A percentile compares a stretch with the other conserved stretches of the same genome.
These are phyloP conservation scores for Artibeus lituratus DNA, from an alignment of 2,797 vertebrate genomes.

Conservation along the genomic window DNA sequence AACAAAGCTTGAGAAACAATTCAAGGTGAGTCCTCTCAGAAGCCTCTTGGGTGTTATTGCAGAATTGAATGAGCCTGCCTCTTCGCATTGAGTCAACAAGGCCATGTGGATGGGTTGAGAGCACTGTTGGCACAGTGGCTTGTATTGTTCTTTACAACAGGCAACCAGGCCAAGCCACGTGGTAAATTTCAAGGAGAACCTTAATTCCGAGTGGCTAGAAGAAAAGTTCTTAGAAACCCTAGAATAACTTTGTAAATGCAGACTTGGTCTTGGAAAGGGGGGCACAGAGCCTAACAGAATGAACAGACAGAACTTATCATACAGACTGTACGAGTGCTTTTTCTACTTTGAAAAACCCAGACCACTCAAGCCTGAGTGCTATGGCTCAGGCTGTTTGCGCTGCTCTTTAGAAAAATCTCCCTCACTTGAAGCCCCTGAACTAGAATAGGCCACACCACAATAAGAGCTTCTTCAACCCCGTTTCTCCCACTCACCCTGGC, in stretches of 20 bases:
- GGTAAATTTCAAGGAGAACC: slow-evolving; percentile 27
- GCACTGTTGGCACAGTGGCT: not conserved
- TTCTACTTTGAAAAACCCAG: slow-evolving; percentile 53
- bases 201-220: slow-evolving; percentile 18
- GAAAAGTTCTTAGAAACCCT: slow-evolving; percentile 61
- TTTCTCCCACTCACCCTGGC: slow-evolving; percentile 13
- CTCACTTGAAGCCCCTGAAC: slow-evolving; percentile 43
- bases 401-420: slow-evolving; percentile 1
- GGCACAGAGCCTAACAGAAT: slow-evolving; percentile 7
- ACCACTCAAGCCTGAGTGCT: slow-evolving; percentile 55
- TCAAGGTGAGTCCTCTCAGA: slow-evolving; percentile 87
- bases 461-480: slow-evolving; percentile 36
- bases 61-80: not conserved
- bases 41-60: not conserved
- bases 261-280: not conserved
- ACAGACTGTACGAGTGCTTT: slow-evolving; percentile 24
- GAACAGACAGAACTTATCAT: slow-evolving; percentile 37
- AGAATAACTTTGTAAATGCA: slow-evolving; percentile 47
- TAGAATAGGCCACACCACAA: slow-evolving; percentile 17
- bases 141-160: not conserved
- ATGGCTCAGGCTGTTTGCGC: not conserved
- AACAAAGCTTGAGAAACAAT: slow-evolving; percentile 92
- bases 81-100: not conserved
- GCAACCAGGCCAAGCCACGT: not conserved
- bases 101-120: not conserved